Evolutionary conservation across 92 coral and sea anemone species (phyloP).

Genomic region (Meandrina meandrites): DNA sequence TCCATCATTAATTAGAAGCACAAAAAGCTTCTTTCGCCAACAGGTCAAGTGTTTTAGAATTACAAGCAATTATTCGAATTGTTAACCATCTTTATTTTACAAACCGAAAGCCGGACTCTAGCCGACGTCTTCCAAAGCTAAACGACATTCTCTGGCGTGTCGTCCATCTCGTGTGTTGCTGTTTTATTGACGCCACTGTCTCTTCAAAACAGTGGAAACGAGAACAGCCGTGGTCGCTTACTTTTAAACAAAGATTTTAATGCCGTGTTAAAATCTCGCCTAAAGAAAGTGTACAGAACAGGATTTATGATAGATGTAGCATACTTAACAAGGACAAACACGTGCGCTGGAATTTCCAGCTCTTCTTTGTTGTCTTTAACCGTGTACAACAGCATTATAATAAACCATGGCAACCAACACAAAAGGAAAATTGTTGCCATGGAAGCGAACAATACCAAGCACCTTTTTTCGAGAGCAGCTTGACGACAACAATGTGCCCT

Average conservation of each 20-base stretch:
- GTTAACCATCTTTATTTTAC: background rate
- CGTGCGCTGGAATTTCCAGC: constrained; percentile 6
- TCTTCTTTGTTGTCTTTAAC: background rate
- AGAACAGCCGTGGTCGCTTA: background rate
- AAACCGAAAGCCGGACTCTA: background rate
- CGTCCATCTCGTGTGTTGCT: background rate
- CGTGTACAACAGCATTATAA: constrained; percentile 27
- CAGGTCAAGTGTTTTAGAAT: background rate
- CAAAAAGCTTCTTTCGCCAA: background rate
- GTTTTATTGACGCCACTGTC: background rate
- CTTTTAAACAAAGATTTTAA: constrained; percentile 6
- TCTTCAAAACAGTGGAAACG: background rate
- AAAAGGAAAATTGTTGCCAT: constrained; percentile 63
- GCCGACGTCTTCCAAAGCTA: background rate
- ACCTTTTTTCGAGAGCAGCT: constrained; percentile 28
- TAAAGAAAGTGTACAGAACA: constrained; percentile 58
- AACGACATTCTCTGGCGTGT: background rate
- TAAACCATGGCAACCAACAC: constrained; percentile 74
- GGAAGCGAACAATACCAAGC: constrained; percentile 52
- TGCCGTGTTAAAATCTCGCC: constrained; percentile 65
- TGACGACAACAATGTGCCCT: background rate
- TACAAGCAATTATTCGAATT: background rate
- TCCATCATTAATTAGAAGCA: background rate
- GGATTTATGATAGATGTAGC: constrained; percentile 60
- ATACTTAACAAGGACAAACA: constrained; percentile 55